These are phyloP conservation scores for Pheucticus melanocephalus DNA, from an alignment of 2,113 vertebrate species.

Conservation along the genomic window DNA sequence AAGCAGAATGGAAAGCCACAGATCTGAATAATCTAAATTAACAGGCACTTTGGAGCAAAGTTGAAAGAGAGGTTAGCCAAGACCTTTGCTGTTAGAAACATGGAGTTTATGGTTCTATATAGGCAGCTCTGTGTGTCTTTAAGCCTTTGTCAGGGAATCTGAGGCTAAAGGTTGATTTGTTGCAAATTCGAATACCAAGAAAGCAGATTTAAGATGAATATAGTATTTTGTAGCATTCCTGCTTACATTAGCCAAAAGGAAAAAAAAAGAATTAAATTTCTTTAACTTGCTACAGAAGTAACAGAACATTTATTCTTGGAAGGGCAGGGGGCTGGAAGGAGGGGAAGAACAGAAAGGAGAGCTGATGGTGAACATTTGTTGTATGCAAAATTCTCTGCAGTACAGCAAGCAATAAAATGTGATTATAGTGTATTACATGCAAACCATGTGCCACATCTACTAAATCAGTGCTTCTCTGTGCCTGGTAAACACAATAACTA, in stretches of 20 bases:
- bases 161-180: slow-evolving; percentile 6
- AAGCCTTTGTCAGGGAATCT: background rate
- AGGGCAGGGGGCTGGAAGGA: background rate
- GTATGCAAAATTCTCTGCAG: background rate
- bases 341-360: background rate
- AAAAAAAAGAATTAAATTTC: background rate
- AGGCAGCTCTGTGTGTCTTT: background rate
- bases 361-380: background rate
- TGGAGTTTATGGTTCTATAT: background rate
- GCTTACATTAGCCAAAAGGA: background rate
- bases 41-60: background rate
- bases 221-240: background rate
- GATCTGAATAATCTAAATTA: slow-evolving; percentile 4
- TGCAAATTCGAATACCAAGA: background rate
- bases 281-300: background rate
- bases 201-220: background rate
- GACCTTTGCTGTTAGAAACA: background rate
- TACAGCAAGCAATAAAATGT: background rate
- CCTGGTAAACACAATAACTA: background rate
- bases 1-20: slow-evolving; percentile 7
- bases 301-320: background rate
- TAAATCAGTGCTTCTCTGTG: background rate
- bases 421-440: rapidly evolving
- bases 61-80: slow-evolving; percentile 42
- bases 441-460: background rate